Conservation (phyloP, 2,113 vertebrate genomes). For the Xyliphius kryptos region DNA sequence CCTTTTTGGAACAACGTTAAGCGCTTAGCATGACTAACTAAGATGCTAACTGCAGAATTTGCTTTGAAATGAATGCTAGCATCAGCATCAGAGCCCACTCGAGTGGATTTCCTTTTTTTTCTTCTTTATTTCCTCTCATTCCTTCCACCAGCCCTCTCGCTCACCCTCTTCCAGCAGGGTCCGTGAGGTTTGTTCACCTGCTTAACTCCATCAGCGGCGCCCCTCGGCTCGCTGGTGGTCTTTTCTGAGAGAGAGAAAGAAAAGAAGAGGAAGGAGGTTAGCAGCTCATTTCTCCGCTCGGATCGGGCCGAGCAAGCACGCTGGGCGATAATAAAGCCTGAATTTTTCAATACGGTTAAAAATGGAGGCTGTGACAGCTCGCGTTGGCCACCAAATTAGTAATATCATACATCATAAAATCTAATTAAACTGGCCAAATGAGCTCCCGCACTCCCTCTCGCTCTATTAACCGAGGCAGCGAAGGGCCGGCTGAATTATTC, state of each 20-base stretch:
- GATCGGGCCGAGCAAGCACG: constrained; percentile 99
- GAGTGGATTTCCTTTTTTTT: too few relatives aligned
- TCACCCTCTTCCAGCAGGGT: constrained; percentile 21
- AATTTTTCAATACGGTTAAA: constrained; percentile 99
- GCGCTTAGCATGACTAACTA: too few relatives aligned
- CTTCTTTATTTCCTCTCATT: constrained; percentile 45
- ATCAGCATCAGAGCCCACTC: too few relatives aligned
- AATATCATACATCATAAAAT: constrained; percentile 99
- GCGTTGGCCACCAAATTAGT: constrained; percentile 96
- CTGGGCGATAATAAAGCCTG: constrained; percentile 99
- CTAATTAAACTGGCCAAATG: constrained; percentile 94
- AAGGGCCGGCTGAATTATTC: constrained; percentile 99
- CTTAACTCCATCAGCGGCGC: constrained; percentile 57
- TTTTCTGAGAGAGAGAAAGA: constrained; percentile 48
- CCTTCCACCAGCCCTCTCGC: constrained; percentile 64
- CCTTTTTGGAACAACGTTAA: too few relatives aligned
- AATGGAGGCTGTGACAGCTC: constrained; percentile 97
- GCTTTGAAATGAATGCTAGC: too few relatives aligned
- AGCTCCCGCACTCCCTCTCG: constrained; percentile 33
- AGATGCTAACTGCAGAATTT: too few relatives aligned
- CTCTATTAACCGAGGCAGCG: constrained; percentile 98
- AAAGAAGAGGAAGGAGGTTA: constrained; percentile 61
- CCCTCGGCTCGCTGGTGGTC: constrained; percentile 59
- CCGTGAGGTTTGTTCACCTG: constrained; percentile 52
- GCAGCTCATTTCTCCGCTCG: constrained; percentile 98